A percentile compares a stretch with the other conserved stretches of the same genome.
Evolutionary conservation across 2,113 vertebrate genomes (phyloP).

Genomic region (Megaceryle torquata): DNA sequence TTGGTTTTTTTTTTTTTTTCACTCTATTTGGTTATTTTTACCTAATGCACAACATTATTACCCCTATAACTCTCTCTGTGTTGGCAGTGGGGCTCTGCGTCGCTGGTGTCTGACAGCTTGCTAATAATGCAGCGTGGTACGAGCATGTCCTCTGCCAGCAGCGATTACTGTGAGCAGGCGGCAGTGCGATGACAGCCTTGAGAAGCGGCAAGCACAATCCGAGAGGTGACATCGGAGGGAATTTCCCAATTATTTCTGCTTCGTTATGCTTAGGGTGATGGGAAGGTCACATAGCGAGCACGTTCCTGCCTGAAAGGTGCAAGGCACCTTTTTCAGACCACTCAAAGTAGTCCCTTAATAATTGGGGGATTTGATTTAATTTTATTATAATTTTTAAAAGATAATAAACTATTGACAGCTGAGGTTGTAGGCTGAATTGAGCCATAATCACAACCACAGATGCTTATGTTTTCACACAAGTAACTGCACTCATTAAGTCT

Average conservation of each 20-base stretch:
- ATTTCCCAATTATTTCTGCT: slow-evolving; percentile 51
- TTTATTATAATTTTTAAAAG: background rate
- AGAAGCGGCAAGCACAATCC: background rate
- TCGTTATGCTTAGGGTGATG: background rate
- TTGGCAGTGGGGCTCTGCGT: background rate
- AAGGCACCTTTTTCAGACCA: background rate
- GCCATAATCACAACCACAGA: slow-evolving; percentile 19
- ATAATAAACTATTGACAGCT: slow-evolving; percentile 33
- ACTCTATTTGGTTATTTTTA: slow-evolving; percentile 43
- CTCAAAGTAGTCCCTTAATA: background rate
- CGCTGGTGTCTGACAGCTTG: slow-evolving; percentile 61
- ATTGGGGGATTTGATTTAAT: background rate
- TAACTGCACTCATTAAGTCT: slow-evolving; percentile 34
- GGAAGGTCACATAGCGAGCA: background rate
- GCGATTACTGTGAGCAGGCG: slow-evolving; percentile 13
- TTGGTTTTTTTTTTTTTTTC: background rate
- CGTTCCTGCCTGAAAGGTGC: background rate
- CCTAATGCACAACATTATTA: background rate
- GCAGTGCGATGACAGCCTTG: slow-evolving; percentile 45
- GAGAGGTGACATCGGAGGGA: slow-evolving; percentile 12
- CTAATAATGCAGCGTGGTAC: slow-evolving; percentile 47
- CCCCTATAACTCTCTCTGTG: background rate
- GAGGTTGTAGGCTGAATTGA: slow-evolving; percentile 52
- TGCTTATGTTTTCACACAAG: slow-evolving; percentile 54
- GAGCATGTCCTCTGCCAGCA: slow-evolving; percentile 46